These are phyloP conservation scores for Sebastes steindachneri DNA, from an alignment of 2,797 vertebrate species.

Conservation along the genomic window DNA sequence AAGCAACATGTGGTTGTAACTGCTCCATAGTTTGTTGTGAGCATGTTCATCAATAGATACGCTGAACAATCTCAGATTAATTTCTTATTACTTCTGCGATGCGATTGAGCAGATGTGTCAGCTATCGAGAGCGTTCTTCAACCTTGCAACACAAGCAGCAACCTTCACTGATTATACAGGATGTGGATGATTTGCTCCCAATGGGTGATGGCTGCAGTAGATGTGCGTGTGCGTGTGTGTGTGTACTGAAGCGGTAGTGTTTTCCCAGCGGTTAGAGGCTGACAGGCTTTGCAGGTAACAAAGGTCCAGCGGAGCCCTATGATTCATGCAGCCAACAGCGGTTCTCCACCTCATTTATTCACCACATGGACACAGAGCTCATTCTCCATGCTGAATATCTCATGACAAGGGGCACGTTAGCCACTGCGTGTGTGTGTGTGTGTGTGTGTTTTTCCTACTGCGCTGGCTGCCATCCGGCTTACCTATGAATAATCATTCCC, in stretches of 20 bases:
- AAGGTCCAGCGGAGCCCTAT: constrained; percentile 33
- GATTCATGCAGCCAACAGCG: constrained; percentile 67
- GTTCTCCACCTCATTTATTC: constrained; percentile 75
- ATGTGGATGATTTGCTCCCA: constrained; percentile 8
- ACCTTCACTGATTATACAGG: constrained; percentile 16
- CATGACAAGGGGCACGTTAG: constrained; percentile 52
- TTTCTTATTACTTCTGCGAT: neutral
- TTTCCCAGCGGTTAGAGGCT: constrained; percentile 25
- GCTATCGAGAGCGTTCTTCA: neutral
- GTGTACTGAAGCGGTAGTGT: neutral
- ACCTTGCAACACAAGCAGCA: neutral
- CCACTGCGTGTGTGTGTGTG: neutral
- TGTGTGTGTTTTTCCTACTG: constrained; percentile 42
- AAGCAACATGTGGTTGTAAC: neutral
- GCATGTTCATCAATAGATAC: neutral
- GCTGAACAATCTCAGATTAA: neutral
- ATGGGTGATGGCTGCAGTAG: neutral
- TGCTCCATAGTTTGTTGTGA: neutral
- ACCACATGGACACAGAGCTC: constrained; percentile 69
- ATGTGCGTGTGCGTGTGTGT: neutral
- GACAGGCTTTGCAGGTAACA: constrained; percentile 42
- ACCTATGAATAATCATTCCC: constrained; percentile 75
- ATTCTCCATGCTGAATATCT: constrained; percentile 73
- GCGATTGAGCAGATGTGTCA: neutral
- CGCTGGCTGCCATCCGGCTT: constrained; percentile 34